These are phyloP conservation scores for Hydrotaea cyrtoneurina DNA, from an alignment of 2,888 invertebrate species.

Conservation along the genomic window DNA sequence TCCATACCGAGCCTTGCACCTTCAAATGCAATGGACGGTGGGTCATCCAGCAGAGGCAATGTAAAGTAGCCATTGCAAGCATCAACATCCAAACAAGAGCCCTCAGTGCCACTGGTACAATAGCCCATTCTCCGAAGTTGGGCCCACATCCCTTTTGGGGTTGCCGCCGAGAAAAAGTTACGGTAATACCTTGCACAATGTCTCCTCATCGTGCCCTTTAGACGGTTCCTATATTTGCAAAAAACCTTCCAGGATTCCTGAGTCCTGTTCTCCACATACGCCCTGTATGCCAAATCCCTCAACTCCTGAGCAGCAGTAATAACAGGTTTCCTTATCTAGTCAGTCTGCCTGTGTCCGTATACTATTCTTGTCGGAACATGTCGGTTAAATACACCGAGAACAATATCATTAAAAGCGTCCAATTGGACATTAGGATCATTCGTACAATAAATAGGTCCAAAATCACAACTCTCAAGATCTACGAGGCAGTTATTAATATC, in stretches of 20 bases:
- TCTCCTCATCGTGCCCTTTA: conserved; percentile 9
- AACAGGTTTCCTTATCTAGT: background rate
- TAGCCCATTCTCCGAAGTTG: background rate
- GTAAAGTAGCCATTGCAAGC: no score
- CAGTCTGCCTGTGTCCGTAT: no score
- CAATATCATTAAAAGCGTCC: background rate
- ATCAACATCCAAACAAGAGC: no score
- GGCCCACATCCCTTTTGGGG: conserved; percentile 1
- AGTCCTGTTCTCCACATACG: background rate
- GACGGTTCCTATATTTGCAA: conserved; percentile 8
- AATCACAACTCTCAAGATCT: background rate
- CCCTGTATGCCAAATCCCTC: background rate
- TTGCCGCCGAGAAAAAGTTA: background rate
- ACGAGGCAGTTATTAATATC: background rate
- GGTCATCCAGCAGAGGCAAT: no score
- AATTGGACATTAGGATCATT: conserved; percentile 21
- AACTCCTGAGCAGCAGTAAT: background rate
- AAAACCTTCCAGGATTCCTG: background rate
- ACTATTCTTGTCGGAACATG: no score
- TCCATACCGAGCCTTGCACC: no score
- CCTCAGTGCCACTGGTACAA: background rate
- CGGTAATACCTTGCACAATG: background rate
- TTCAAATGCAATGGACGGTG: no score
- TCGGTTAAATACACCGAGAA: background rate
- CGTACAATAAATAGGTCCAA: conserved; percentile 20